phyloP scores from a whole-genome alignment of 2,888 invertebrate species.

The Nomada flava region DNA sequence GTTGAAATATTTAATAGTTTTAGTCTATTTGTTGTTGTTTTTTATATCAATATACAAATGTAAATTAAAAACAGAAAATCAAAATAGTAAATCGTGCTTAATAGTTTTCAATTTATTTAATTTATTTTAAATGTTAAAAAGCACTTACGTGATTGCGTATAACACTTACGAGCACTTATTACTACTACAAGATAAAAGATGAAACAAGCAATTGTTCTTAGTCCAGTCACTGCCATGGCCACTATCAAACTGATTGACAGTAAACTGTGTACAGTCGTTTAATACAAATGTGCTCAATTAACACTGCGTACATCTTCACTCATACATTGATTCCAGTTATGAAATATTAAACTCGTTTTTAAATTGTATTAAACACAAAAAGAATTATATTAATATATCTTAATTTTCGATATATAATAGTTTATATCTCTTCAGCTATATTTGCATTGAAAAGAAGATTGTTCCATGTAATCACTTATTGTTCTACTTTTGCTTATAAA shows the following conservation, averaged over 20 bases:
- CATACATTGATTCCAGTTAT: slow-evolving; percentile 39
- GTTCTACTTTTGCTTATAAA: not conserved
- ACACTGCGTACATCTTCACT: slow-evolving; percentile 39
- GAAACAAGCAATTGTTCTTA: slow-evolving; percentile 55
- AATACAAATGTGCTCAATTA: slow-evolving; percentile 58
- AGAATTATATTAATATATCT: not conserved
- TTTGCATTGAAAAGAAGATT: not conserved
- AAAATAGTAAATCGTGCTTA: not conserved
- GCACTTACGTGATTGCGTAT: slow-evolving; percentile 26
- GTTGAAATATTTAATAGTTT: not conserved
- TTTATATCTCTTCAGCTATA: not conserved
- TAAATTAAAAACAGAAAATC: too few relatives aligned
- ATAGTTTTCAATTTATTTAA: not conserved
- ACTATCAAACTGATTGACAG: slow-evolving; percentile 62
- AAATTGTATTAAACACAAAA: slow-evolving; percentile 13
- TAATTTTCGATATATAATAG: not conserved
- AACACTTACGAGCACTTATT: slow-evolving; percentile 63
- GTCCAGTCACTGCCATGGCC: slow-evolving; percentile 66
- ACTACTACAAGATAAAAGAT: slow-evolving; percentile 48
- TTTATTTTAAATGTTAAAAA: slow-evolving; percentile 14
- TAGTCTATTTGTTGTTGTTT: not conserved
- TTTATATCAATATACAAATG: not conserved
- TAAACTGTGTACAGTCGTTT: slow-evolving; percentile 51
- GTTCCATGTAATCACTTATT: not conserved
- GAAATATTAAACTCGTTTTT: slow-evolving; percentile 21